Evolutionary conservation across 2,797 vertebrate species (phyloP), one percentile per base, ranked within the genome.

Genomic region (Crocodylus rhombifer): DNA sequence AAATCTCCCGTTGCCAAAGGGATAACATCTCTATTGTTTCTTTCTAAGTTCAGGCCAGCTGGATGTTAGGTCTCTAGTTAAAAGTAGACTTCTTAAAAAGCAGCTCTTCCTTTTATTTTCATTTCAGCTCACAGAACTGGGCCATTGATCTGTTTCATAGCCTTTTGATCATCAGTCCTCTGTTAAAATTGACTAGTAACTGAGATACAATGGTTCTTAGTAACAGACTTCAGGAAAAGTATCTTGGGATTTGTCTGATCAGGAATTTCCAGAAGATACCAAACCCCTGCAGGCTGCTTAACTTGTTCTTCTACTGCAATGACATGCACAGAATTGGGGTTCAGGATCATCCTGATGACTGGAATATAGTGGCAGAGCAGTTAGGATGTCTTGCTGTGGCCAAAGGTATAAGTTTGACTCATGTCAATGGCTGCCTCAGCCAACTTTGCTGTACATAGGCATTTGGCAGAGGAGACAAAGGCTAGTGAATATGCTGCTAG

Each of bases 101-200:
- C 17, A 65, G 33, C 4, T 16, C 87, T 90, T 86, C 62, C 57
- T 82, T 63, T 73, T 5, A 21, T 84, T 87, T 84, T 65, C 33
- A 76, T 7, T 21, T 87, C 3, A 18, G 75, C n/a, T 82, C 82
- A 82, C 26, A 80, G n/a, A 80, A 61, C 1, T 36, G 28, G 25
- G 63, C 67, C 11, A 11, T 60, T 58, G 36, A 57, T 55, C 10
- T 78, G 36, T 36, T 18, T 23, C 33, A 30, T 60, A 36, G 17
- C 33, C 84, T 85, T 82, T 42, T 61, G 55, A 69, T 73, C 2
- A 1, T 36, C 20, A 62, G 58, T 92, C 80, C 33, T 84, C 77
- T 81, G 71, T 4, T 74, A 55, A 62, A 73, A 67, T 13, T 89
- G 16, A 9, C 1, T 80, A 56, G 30, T 73, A 92, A 63, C 1